Percentiles rank a stretch among this genome's conserved stretches.
Evolutionary conservation across 92 coral and sea anemone genomes (phyloP).

Genomic region (Porites cylindrica): DNA sequence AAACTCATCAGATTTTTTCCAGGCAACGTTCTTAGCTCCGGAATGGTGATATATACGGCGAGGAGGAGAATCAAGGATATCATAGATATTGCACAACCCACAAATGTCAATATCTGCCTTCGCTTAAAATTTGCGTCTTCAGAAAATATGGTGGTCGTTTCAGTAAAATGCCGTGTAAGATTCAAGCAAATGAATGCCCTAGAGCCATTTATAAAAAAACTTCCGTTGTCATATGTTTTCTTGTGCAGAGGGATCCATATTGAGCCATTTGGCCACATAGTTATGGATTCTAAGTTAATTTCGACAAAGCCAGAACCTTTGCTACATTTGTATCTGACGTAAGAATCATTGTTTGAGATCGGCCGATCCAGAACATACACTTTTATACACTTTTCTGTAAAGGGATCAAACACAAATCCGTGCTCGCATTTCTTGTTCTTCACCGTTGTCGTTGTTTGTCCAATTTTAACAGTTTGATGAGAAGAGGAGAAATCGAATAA

Average conservation of each 20-base stretch:
- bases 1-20: constrained; percentile 74
- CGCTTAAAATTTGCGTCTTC: background rate
- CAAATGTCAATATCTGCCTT: constrained; percentile 39
- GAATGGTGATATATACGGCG: constrained; percentile 32
- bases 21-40: constrained; percentile 72
- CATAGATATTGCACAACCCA: constrained; percentile 63
- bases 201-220: constrained; percentile 30
- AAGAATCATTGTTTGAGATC: background rate
- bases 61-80: constrained; percentile 53
- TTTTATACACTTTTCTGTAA: background rate
- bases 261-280: constrained; percentile 17
- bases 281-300: background rate
- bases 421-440: background rate
- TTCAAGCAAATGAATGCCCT: constrained; percentile 17
- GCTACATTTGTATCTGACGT: background rate
- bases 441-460: background rate
- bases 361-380: no score
- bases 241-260: constrained; percentile 31
- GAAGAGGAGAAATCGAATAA: constrained; percentile 35
- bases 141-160: background rate
- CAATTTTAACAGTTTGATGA: background rate
- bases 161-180: background rate
- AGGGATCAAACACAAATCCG: constrained; percentile 22
- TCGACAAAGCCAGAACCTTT: constrained; percentile 24
- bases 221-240: background rate